Base-by-base conservation (phyloP, 2,113 vertebrate genomes). In the Zapornia atra region DNA sequence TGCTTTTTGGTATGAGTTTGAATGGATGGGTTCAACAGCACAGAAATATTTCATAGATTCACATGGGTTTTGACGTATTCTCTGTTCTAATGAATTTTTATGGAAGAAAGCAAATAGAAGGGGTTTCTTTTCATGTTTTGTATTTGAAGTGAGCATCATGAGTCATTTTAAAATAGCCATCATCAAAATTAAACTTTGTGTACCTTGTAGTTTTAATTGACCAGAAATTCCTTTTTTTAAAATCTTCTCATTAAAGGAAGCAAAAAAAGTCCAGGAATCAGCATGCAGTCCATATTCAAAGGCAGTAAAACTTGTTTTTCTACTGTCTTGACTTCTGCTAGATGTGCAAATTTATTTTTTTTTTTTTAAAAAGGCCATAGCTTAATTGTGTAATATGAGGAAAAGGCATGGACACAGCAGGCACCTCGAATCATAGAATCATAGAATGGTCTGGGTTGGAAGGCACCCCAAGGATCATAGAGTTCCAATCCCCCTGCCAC, bases 21-120 rank as follows among this genome's bases (percentile, higher is more conserved):
- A 63, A 82, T 68, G 48, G 48, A 48, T 48, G 2, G 6, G 8
- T 83, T 91, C 21, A 72, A 59, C 5, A 51, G 13, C 50, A 51
- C 14, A 64, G 34, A 64, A 56, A 69, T 78, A 87, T 77, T 92
- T 24, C 38, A 42, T 5, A 28, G 5, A 4, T 29, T 83, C 2
- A 8, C 20, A 40, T 6, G 38, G 22, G 0, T 48, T 53, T 64
- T 61, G 10, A 54, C 2, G 2, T 60, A 70, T 48, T 17, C 2
- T 33, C 61, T 59, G 24, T 53, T 73, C 72, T 34, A 14, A 29
- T 48, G 38, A 25, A 19, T 48, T 48, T 22, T 48, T 21, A 48
- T 48, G 33, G 4, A 81, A 57, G 17, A 71, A 82, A 53, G 24
- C 5, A 75, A 66, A 34, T 4, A 57, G 17, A 70, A 69, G 3